Evolutionary conservation across 2,888 invertebrate species (phyloP).

Genomic region (Drosophila borborema): DNA sequence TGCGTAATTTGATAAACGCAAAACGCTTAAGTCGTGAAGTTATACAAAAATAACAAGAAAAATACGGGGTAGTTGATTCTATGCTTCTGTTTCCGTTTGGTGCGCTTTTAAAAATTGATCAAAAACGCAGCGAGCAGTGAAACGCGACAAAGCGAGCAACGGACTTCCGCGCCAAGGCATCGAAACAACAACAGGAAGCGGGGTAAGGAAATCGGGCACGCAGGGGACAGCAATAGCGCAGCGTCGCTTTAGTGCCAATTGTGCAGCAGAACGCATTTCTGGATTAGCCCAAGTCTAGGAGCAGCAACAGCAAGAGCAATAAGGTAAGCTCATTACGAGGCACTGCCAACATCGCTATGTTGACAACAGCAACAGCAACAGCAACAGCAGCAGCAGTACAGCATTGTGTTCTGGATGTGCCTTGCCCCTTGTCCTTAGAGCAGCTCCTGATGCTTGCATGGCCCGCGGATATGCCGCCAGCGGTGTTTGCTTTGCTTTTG

Average conservation of each 20-base stretch:
- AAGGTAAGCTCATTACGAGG: constrained; percentile 75
- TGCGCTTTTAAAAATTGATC: constrained; percentile 60
- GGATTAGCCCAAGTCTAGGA: constrained; percentile 50
- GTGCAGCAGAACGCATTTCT: constrained; percentile 65
- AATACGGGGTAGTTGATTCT: constrained; percentile 31
- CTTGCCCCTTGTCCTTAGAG: constrained; percentile 42
- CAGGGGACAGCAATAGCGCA: constrained; percentile 27
- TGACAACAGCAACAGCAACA: constrained; percentile 50
- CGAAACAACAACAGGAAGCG: constrained; percentile 63
- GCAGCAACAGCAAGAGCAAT: constrained; percentile 52
- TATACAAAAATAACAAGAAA: constrained; percentile 24
- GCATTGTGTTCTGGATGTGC: constrained; percentile 18
- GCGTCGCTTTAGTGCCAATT: constrained; percentile 59
- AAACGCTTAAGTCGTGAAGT: constrained; percentile 12
- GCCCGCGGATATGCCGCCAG: constrained; percentile 70
- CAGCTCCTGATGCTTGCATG: constrained; percentile 40
- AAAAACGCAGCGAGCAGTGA: constrained; percentile 47
- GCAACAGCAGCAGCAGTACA: constrained; percentile 45
- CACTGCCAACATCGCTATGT: constrained; percentile 47
- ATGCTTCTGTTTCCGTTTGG: constrained; percentile 65
- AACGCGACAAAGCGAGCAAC: constrained; percentile 53
- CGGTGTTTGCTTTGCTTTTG: constrained; percentile 73
- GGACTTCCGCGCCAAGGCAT: constrained; percentile 72
- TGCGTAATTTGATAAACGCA: constrained; percentile 46
- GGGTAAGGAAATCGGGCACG: constrained; percentile 53